These are phyloP conservation scores for Diachasmimorpha longicaudata DNA, from an alignment of 1,140 invertebrate species.

Conservation along the genomic window DNA sequence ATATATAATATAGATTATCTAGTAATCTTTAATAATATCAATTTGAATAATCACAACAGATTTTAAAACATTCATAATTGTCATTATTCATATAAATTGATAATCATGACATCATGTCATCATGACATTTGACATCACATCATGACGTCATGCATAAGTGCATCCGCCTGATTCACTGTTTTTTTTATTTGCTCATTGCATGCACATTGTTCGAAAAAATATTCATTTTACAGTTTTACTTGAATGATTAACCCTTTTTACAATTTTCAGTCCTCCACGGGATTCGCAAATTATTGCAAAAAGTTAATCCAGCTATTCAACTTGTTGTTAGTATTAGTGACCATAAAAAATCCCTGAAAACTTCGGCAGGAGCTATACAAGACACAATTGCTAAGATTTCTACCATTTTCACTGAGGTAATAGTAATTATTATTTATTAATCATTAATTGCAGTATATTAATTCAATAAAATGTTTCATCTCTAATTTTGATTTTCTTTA, in stretches of 20 bases:
- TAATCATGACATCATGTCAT: constrained; percentile 18
- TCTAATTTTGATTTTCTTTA: background rate
- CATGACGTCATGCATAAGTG: constrained; percentile 9
- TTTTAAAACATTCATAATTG: background rate
- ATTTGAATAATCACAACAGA: background rate
- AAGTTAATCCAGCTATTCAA: constrained; percentile 45
- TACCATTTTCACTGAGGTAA: constrained; percentile 47
- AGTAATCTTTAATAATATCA: background rate
- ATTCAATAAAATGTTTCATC: no score
- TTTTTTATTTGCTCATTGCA: constrained; percentile 21
- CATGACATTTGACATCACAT: constrained; percentile 30
- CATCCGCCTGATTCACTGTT: constrained; percentile 30
- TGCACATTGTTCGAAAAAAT: background rate
- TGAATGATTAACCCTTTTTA: background rate
- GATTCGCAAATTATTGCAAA: constrained; percentile 46
- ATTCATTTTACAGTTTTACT: background rate
- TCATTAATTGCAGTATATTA: no score
- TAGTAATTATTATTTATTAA: no score
- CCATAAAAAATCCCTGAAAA: constrained; percentile 36
- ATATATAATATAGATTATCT: no score
- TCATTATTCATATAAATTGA: background rate
- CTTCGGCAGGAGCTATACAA: constrained; percentile 40
- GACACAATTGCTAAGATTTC: constrained; percentile 39
- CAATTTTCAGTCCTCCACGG: constrained; percentile 45
- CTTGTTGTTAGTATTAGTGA: constrained; percentile 50